Evolutionary conservation across 2,113 vertebrate genomes (phyloP), one percentile per base, ranked within the genome.

Genomic region (Pithys albifrons): DNA sequence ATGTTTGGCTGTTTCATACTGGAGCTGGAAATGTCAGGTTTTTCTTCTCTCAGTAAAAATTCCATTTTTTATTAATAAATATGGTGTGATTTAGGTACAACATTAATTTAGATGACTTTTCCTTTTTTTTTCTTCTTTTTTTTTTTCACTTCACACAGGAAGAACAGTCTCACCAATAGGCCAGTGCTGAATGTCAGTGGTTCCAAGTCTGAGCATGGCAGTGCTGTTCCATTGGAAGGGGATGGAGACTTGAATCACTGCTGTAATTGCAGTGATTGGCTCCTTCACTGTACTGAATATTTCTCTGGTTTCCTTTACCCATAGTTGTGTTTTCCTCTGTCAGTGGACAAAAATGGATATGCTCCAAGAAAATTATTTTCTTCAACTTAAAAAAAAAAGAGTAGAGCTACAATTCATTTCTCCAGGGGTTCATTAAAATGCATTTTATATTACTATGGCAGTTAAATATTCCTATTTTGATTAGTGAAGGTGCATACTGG

Each of bases 121-220:
- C 37, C 14, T 61, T 8, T 41, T 41, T 41, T 41, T 41, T 41
- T 39, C n/a, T n/a, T n/a, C n/a, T n/a, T n/a, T 39, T 67, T 79
- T 69, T 3, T 15, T 0, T 17, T 72, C 1, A 2, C 22, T 75
- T 49, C 65, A 37, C 5, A 20, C 4, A 35, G 51, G 28, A 31
- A 70, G 41, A 46, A 8, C 5, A 71, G 5, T 74, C 20, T 51
- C 10, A 1, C 10, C 2, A 27, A 4, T 0, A 0, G 20, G 41
- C 3, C 39, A 11, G 45, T 52, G 33, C 43, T 70, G 76, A 70
- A 58, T 37, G 45, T 13, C 22, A n/a, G n/a, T 16, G 13, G 9
- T 80, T 81, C 37, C 17, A 52, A 70, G 18, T 7, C 19, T 37
- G 25, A 77, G 27, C 5, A 6, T 1, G 2, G 14, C 29, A 17